These are phyloP conservation scores for Thunnus thynnus DNA, from an alignment of 2,113 vertebrate genomes.

Conservation along the genomic window DNA sequence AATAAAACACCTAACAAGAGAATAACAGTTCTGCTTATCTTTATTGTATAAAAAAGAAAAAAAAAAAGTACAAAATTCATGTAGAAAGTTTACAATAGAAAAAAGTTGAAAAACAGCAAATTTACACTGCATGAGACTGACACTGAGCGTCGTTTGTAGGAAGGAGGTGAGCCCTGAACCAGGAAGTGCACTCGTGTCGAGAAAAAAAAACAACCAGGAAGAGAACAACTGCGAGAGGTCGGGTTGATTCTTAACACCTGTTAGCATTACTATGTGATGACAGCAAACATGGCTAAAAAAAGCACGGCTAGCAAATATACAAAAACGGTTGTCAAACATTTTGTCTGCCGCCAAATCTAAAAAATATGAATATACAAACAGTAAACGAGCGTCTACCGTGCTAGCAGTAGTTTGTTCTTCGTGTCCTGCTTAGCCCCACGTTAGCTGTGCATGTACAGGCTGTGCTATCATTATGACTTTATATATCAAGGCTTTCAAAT, in stretches of 20 bases:
- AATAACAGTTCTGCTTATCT: constrained; percentile 59
- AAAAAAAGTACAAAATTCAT: constrained; percentile 80
- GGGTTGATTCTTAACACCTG: no score
- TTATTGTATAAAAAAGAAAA: constrained; percentile 84
- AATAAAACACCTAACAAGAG: constrained; percentile 12
- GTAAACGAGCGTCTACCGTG: not conserved
- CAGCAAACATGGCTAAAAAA: not conserved
- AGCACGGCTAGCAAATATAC: constrained; percentile 6
- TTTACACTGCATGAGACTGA: constrained; percentile 78
- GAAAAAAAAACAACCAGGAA: constrained; percentile 45
- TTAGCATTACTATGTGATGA: not conserved
- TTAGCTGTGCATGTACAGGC: constrained; percentile 23
- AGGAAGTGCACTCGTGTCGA: constrained; percentile 59
- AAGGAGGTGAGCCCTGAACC: constrained; percentile 43
- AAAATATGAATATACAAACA: constrained; percentile 2
- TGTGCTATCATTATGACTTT: constrained; percentile 26
- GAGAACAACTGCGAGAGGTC: constrained; percentile 37
- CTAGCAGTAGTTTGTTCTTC: not conserved
- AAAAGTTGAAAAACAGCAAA: constrained; percentile 74
- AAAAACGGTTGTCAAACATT: no score
- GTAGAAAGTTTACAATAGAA: constrained; percentile 80
- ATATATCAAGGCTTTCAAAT: not conserved
- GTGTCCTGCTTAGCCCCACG: not conserved
- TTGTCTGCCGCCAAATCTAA: not conserved
- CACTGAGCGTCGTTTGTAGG: constrained; percentile 33